A percentile compares a stretch with the other conserved stretches of the same genome.
Evolutionary conservation across 2,797 vertebrate genomes (phyloP).

Genomic region (Gobionotothen gibberifrons): DNA sequence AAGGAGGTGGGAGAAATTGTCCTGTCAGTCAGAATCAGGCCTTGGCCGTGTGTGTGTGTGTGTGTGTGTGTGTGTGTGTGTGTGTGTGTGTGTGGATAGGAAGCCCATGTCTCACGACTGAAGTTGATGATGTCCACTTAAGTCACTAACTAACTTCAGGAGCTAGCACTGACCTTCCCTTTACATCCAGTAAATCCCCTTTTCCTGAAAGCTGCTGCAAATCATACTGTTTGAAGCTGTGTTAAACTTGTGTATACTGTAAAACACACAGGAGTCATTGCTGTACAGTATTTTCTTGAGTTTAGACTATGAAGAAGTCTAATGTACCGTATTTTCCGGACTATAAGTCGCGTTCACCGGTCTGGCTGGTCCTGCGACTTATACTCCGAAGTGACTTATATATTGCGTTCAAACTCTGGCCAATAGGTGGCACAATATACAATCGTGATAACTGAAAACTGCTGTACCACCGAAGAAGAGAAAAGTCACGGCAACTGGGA

Average conservation of each 20-base stretch:
- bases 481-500: too few species aligned
- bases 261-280: background rate
- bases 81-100: slow-evolving; percentile 22
- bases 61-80: slow-evolving; percentile 24
- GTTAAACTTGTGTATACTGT: background rate
- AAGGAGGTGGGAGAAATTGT: slow-evolving; percentile 70
- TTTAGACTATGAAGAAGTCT: too few species aligned
- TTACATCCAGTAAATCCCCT: slow-evolving; percentile 30
- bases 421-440: too few species aligned
- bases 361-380: too few species aligned
- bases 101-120: slow-evolving; percentile 25
- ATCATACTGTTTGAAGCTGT: background rate
- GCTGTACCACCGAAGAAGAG: too few species aligned
- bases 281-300: too few species aligned
- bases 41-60: slow-evolving; percentile 30
- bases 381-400: too few species aligned
- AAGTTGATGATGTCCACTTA: slow-evolving; percentile 75
- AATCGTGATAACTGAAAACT: too few species aligned
- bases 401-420: too few species aligned
- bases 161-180: slow-evolving; percentile 41
- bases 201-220: slow-evolving; percentile 10
- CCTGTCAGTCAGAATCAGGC: slow-evolving; percentile 76
- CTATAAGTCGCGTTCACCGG: too few species aligned
- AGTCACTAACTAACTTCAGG: slow-evolving; percentile 62
- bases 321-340: too few species aligned